A percentile compares a stretch with the other conserved stretches of the same genome.
Evolutionary conservation across 2,113 vertebrate species (phyloP).

Genomic region (Ctenodactylus gundi): DNA sequence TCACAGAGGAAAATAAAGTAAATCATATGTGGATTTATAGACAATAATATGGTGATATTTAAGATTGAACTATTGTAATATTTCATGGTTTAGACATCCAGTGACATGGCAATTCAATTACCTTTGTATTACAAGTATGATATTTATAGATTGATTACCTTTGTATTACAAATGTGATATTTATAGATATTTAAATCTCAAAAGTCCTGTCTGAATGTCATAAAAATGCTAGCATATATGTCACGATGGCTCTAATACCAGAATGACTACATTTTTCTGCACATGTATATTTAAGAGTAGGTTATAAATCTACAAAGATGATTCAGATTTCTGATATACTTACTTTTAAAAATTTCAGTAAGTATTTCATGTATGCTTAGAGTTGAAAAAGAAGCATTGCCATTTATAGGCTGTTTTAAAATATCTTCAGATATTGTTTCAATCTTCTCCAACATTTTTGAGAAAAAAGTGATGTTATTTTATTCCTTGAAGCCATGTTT

Average conservation of each 20-base stretch:
- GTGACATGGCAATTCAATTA: slow-evolving; percentile 26
- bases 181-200: slow-evolving; percentile 17
- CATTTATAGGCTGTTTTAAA: not conserved
- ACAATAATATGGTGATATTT: slow-evolving; percentile 58
- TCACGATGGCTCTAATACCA: not conserved
- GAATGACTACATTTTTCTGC: not conserved
- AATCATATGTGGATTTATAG: not conserved
- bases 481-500: not conserved
- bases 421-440: not conserved
- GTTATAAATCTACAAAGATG: not conserved
- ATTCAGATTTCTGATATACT: not conserved
- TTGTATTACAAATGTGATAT: slow-evolving; percentile 34
- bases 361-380: not conserved
- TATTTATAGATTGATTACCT: slow-evolving; percentile 27
- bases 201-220: slow-evolving; percentile 17
- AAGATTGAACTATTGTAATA: slow-evolving; percentile 43
- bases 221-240: slow-evolving; percentile 21
- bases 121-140: slow-evolving; percentile 17
- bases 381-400: not conserved
- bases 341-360: not conserved
- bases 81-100: slow-evolving; percentile 8
- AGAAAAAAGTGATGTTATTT: slow-evolving; percentile 12
- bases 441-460: not conserved
- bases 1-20: not conserved
- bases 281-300: not conserved